Evolutionary conservation across 2,888 invertebrate species (phyloP).

Genomic region (Cerastis rubricosa): DNA sequence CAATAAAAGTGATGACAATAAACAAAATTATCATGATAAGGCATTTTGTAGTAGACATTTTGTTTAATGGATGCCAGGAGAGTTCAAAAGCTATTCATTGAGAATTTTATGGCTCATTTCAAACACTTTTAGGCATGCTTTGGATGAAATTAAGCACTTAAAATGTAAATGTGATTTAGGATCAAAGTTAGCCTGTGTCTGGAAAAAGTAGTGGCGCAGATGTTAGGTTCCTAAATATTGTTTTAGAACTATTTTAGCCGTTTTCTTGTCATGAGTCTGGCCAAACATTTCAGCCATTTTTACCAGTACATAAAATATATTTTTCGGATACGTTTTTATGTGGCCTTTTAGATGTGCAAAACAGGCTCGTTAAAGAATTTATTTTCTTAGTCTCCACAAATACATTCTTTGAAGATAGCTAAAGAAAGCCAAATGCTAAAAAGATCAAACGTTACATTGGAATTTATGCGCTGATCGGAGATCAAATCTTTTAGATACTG

Average conservation of each 20-base stretch:
- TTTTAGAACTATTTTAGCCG: not conserved
- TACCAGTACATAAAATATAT: not conserved
- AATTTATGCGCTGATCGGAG: slow-evolving; percentile 34
- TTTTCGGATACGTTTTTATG: slow-evolving; percentile 1
- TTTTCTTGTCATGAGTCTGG: not conserved
- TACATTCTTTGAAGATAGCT: slow-evolving; percentile 9
- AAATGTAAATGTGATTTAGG: slow-evolving; percentile 57
- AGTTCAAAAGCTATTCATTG: slow-evolving; percentile 64
- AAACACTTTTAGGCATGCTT: slow-evolving; percentile 49
- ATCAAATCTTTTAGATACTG: slow-evolving; percentile 34
- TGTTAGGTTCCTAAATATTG: slow-evolving; percentile 15
- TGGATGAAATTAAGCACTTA: slow-evolving; percentile 41
- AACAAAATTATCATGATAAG: slow-evolving; percentile 68
- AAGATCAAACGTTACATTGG: slow-evolving; percentile 36
- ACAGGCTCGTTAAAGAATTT: not conserved
- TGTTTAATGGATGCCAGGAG: slow-evolving; percentile 68
- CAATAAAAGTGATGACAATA: slow-evolving; percentile 61
- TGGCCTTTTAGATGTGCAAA: not conserved
- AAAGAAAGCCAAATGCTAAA: slow-evolving; percentile 26
- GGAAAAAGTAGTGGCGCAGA: slow-evolving; percentile 40
- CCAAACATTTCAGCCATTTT: slow-evolving; percentile 1
- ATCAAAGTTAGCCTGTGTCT: slow-evolving; percentile 36
- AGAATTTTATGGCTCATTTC: slow-evolving; percentile 68
- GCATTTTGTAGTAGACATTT: slow-evolving; percentile 66
- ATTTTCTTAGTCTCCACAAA: slow-evolving; percentile 1